phyloP scores from a whole-genome alignment of 2,888 invertebrate genomes.

The Tipula helvola region DNA sequence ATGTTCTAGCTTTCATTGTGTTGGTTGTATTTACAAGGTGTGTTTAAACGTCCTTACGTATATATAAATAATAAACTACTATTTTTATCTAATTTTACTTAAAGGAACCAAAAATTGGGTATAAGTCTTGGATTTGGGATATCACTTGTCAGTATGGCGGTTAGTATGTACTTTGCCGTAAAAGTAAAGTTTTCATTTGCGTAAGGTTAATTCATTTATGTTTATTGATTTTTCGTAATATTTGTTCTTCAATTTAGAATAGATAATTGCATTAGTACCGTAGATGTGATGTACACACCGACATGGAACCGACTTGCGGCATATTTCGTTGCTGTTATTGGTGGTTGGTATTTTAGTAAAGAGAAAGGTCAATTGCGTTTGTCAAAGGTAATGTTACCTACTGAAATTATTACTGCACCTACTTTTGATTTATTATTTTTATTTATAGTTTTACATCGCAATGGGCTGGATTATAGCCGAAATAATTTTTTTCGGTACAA shows the following conservation, averaged over 20 bases:
- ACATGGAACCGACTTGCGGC: constrained; percentile 33
- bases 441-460: neutral
- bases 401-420: no score
- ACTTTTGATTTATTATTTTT: neutral
- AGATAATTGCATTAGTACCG: constrained; percentile 13
- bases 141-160: neutral
- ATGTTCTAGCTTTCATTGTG: neutral
- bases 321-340: constrained; percentile 30
- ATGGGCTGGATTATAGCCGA: neutral
- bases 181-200: neutral
- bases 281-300: constrained; percentile 26
- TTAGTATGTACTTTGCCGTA: neutral
- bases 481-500: neutral
- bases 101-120: neutral
- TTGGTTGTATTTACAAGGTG: neutral
- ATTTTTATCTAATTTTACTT: neutral
- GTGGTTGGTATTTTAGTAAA: constrained; percentile 30
- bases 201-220: neutral
- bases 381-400: constrained; percentile 20
- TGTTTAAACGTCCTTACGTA: neutral
- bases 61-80: neutral
- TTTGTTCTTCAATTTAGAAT: constrained; percentile 14
- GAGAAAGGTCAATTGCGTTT: constrained; percentile 23
- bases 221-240: neutral
- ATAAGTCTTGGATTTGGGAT: neutral